These are phyloP conservation scores for Scophthalmus maximus DNA, from an alignment of 2,113 vertebrate genomes.

Conservation along the genomic window DNA sequence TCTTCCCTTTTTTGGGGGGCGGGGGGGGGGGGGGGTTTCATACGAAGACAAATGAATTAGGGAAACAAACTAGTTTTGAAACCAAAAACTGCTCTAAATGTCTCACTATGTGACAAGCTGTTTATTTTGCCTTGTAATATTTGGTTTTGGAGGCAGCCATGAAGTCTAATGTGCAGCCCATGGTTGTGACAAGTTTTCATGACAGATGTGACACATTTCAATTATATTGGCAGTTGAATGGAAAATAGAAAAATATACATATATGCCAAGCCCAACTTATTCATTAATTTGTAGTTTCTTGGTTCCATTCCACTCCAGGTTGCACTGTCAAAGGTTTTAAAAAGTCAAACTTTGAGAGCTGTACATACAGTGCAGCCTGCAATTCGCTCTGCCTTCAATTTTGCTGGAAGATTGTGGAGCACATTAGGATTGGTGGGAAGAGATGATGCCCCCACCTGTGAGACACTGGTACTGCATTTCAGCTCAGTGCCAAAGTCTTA, in stretches of 20 bases:
- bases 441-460: neutral
- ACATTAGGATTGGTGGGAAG: neutral
- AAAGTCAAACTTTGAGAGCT: neutral
- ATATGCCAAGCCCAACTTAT: neutral
- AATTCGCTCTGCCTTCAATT: neutral
- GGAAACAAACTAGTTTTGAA: neutral
- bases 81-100: neutral
- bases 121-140: neutral
- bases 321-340: neutral
- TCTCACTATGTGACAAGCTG: neutral
- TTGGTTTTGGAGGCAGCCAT: neutral
- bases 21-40: too few relatives aligned
- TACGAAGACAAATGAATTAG: neutral
- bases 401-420: neutral
- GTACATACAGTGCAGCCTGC: too few relatives aligned
- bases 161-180: neutral
- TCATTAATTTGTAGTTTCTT: neutral
- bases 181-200: neutral
- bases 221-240: neutral
- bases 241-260: neutral
- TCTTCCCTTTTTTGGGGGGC: too few relatives aligned
- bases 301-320: neutral
- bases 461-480: neutral
- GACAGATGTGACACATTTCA: neutral
- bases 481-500: neutral